Evolutionary conservation across 1,140 invertebrate species (phyloP).

Genomic region (Pseudomyrmex cubaensis): DNA sequence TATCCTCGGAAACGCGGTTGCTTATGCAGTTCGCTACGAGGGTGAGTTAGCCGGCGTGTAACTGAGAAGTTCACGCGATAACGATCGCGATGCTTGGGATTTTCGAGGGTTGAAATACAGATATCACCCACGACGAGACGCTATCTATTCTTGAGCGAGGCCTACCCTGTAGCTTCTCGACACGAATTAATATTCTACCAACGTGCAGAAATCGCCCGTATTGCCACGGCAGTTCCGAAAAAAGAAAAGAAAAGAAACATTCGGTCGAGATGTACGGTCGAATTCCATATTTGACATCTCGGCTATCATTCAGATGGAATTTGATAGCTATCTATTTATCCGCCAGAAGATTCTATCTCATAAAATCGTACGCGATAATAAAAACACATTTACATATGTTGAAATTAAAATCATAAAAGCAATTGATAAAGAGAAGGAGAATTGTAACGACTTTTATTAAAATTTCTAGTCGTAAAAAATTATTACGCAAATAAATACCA

Average conservation of each 20-base stretch:
- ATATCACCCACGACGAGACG: constrained; percentile 77
- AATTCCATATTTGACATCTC: constrained; percentile 19
- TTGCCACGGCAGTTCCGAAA: constrained; percentile 18
- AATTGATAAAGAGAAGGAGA: too few species aligned
- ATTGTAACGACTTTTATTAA: too few species aligned
- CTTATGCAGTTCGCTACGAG: constrained; percentile 48
- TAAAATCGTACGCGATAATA: neutral
- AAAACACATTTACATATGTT: neutral
- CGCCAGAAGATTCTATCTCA: neutral
- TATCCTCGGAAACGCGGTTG: neutral
- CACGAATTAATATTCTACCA: constrained; percentile 76
- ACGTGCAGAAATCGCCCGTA: constrained; percentile 74
- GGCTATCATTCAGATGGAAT: constrained; percentile 4
- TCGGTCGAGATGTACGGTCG: constrained; percentile 24
- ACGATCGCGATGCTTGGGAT: constrained; percentile 68
- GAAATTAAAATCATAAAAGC: neutral
- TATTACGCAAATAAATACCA: neutral
- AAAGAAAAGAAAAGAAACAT: constrained; percentile 17
- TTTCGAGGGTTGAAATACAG: constrained; percentile 75
- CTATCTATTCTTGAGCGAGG: constrained; percentile 59
- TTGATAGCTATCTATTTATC: constrained; percentile 33
- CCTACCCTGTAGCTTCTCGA: constrained; percentile 32
- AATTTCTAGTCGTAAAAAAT: neutral
- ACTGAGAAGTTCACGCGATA: constrained; percentile 77
- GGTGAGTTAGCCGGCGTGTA: constrained; percentile 68